Percentiles rank a stretch among this genome's conserved stretches.
phyloP scores from a whole-genome alignment of 1,140 invertebrate species.

The Carcinoscorpius rotundicauda region DNA sequence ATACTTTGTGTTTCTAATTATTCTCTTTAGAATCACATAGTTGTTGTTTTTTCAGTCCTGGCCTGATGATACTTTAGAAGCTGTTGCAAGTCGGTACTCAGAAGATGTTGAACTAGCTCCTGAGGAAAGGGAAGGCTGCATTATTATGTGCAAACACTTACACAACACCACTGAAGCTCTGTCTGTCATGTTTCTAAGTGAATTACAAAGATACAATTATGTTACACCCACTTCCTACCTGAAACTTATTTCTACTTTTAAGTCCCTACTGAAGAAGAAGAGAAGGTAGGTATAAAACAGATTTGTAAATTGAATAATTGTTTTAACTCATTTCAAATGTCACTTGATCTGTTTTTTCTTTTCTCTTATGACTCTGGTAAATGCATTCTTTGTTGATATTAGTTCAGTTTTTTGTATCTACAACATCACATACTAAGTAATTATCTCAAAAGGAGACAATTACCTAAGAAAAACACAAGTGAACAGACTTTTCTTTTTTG shows the following conservation, averaged over 20 bases:
- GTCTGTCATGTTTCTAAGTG: slow-evolving; percentile 5
- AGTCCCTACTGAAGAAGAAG: slow-evolving; percentile 46
- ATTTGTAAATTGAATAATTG: too few relatives aligned
- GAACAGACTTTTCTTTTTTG: too few relatives aligned
- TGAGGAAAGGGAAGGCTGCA: slow-evolving; percentile 24
- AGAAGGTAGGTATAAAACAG: slow-evolving; percentile 52
- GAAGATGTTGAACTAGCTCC: slow-evolving; percentile 47
- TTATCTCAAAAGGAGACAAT: too few relatives aligned
- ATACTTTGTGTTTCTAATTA: too few relatives aligned
- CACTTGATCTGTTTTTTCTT: too few relatives aligned
- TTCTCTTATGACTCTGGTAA: too few relatives aligned
- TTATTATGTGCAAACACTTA: slow-evolving; percentile 18
- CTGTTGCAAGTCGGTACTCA: slow-evolving; percentile 69
- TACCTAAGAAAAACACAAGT: too few relatives aligned
- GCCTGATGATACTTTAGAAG: slow-evolving; percentile 83
- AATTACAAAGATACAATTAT: slow-evolving; percentile 39
- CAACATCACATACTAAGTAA: too few relatives aligned
- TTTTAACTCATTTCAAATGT: too few relatives aligned
- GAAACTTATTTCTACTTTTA: slow-evolving; percentile 75
- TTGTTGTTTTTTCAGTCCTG: slow-evolving; percentile 47
- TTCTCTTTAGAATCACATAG: too few relatives aligned
- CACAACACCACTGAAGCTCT: slow-evolving; percentile 10
- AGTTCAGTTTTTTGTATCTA: too few relatives aligned
- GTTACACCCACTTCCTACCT: slow-evolving; percentile 88
- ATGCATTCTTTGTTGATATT: too few relatives aligned